Conservation (phyloP, 1,140 invertebrate genomes). For the Drosophila murphyi region DNA sequence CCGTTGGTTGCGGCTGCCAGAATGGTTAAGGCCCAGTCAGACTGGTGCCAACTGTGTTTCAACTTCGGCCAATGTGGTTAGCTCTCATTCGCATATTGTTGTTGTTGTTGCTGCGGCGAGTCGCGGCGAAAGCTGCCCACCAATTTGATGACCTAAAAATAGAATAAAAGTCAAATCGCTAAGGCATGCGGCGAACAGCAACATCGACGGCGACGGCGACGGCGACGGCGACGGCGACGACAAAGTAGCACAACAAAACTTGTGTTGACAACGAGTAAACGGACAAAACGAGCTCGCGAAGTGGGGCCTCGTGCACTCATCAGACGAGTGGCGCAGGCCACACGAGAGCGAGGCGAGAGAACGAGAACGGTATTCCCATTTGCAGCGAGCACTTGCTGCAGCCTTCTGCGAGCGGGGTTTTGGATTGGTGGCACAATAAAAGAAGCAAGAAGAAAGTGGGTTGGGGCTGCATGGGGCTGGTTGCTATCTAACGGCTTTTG, state of each 20-base stretch:
- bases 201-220: constrained; percentile 32
- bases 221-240: constrained; percentile 35
- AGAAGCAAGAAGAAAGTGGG: no score
- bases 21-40: constrained; percentile 56
- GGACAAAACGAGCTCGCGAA: background rate
- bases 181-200: constrained; percentile 53
- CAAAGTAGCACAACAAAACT: constrained; percentile 75
- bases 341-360: constrained; percentile 24
- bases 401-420: constrained; percentile 6
- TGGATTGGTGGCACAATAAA: no score
- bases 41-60: constrained; percentile 62
- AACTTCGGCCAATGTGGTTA: constrained; percentile 7
- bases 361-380: constrained; percentile 20
- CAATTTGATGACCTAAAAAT: constrained; percentile 78
- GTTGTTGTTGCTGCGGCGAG: constrained; percentile 32
- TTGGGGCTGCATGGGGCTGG: background rate
- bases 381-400: constrained; percentile 55
- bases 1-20: constrained; percentile 26
- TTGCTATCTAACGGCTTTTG: constrained; percentile 4
- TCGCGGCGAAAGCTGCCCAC: constrained; percentile 42
- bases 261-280: constrained; percentile 73
- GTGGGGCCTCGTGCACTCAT: constrained; percentile 9
- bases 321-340: constrained; percentile 23
- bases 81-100: background rate
- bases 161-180: constrained; percentile 68